These are phyloP conservation scores for Toxotes jaculatrix DNA, from an alignment of 2,113 vertebrate species.

Conservation along the genomic window DNA sequence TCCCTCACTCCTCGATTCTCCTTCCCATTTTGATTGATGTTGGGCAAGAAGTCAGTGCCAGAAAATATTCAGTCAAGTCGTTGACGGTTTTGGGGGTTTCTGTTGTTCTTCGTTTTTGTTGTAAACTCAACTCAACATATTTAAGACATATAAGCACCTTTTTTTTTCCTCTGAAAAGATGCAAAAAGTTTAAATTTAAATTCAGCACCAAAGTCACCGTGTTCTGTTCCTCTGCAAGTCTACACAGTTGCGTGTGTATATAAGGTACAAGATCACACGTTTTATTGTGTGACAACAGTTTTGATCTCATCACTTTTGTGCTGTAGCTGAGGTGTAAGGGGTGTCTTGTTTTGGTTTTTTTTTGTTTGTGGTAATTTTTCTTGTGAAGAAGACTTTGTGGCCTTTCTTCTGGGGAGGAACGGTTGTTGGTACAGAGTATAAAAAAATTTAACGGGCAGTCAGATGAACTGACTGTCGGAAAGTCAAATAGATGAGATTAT, in stretches of 20 bases:
- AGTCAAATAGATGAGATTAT: conserved; percentile 65
- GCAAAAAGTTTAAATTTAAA: conserved; percentile 42
- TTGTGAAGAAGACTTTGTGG: conserved; percentile 66
- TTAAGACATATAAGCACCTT: conserved; percentile 66
- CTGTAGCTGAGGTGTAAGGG: conserved; percentile 37
- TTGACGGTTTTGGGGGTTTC: not conserved
- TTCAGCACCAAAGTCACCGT: conserved; percentile 75
- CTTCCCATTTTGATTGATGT: conserved; percentile 33
- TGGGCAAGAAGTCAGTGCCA: conserved; percentile 43
- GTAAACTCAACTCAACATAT: conserved; percentile 37
- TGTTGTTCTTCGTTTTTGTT: not conserved
- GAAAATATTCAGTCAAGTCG: conserved; percentile 39
- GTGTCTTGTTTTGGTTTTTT: conserved; percentile 8
- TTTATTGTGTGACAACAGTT: conserved; percentile 61
- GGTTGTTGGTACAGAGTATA: conserved; percentile 55
- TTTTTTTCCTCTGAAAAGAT: conserved; percentile 45
- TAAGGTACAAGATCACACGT: conserved; percentile 77
- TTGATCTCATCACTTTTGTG: conserved; percentile 51
- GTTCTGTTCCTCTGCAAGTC: conserved; percentile 47
- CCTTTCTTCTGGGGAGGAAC: conserved; percentile 71
- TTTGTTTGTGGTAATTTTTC: conserved; percentile 1
- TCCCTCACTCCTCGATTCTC: conserved; percentile 39
- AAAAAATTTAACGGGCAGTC: conserved; percentile 32
- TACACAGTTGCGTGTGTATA: conserved; percentile 77
- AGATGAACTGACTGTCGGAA: conserved; percentile 63